phyloP scores from a whole-genome alignment of 1,140 invertebrate genomes.

The Coenobita brevimanus region DNA sequence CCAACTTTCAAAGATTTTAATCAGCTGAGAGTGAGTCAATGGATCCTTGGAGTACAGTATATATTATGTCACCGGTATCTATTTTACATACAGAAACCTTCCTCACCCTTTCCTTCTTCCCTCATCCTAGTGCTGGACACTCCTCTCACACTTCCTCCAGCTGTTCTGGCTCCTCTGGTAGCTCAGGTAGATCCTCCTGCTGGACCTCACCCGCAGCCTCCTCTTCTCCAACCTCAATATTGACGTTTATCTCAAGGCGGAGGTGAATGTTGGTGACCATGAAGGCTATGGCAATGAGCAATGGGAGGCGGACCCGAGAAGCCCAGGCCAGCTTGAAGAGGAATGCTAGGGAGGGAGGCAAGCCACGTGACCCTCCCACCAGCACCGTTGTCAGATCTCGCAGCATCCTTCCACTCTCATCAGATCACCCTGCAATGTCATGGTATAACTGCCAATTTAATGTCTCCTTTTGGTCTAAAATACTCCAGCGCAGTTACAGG shows the following conservation, averaged over 20 bases:
- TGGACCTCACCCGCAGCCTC: not conserved
- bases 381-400: slow-evolving; percentile 52
- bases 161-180: no score
- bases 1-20: no score
- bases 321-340: slow-evolving; percentile 69
- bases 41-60: no score
- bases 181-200: no score
- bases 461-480: not conserved
- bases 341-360: slow-evolving; percentile 61
- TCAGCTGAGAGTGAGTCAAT: no score
- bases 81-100: no score
- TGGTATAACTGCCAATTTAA: not conserved
- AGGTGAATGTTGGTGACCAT: slow-evolving; percentile 68
- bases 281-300: slow-evolving; percentile 65
- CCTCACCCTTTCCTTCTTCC: no score
- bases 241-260: slow-evolving; percentile 67
- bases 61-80: no score
- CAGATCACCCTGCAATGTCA: not conserved
- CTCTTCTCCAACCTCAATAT: slow-evolving; percentile 64
- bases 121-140: no score
- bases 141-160: no score
- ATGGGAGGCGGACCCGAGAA: slow-evolving; percentile 62
- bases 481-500: no score
- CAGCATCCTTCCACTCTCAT: slow-evolving; percentile 24
- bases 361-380: slow-evolving; percentile 46